These are phyloP conservation scores for Menidia menidia DNA, from an alignment of 2,797 vertebrate species.

Conservation along the genomic window DNA sequence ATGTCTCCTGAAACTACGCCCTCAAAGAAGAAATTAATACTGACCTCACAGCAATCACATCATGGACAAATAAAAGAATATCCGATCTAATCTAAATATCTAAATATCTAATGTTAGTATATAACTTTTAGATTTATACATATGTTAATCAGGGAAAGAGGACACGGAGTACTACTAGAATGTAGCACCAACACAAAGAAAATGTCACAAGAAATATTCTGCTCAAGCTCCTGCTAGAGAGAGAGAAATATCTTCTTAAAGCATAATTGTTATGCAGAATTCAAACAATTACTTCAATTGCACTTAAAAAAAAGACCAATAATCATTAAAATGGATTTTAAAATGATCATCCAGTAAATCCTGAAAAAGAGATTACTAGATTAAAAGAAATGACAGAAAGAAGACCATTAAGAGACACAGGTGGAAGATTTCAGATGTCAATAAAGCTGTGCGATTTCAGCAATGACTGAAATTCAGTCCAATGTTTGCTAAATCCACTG, in stretches of 20 bases:
- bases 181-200: constrained; percentile 3
- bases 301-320: constrained; percentile 50
- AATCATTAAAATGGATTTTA: constrained; percentile 11
- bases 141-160: background rate
- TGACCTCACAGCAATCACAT: too few species aligned
- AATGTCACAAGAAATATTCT: constrained; percentile 11
- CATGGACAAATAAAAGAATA: too few species aligned
- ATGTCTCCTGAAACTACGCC: too few species aligned
- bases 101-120: too few species aligned
- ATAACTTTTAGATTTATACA: constrained; percentile 1
- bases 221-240: constrained; percentile 39
- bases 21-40: too few species aligned
- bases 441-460: too few species aligned
- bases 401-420: background rate
- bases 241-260: constrained; percentile 42
- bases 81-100: too few species aligned
- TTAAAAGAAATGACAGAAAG: constrained; percentile 14
- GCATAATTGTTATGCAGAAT: constrained; percentile 60
- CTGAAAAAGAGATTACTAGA: constrained; percentile 11
- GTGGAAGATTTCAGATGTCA: too few species aligned
- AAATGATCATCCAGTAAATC: constrained; percentile 7
- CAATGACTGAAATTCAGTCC: too few species aligned
- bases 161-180: background rate
- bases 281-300: constrained; percentile 22
- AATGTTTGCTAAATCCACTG: background rate